Percentiles rank a stretch among this genome's conserved stretches.
These are phyloP conservation scores for Ophion slaviceki DNA, from an alignment of 2,888 invertebrate genomes.

Conservation along the genomic window DNA sequence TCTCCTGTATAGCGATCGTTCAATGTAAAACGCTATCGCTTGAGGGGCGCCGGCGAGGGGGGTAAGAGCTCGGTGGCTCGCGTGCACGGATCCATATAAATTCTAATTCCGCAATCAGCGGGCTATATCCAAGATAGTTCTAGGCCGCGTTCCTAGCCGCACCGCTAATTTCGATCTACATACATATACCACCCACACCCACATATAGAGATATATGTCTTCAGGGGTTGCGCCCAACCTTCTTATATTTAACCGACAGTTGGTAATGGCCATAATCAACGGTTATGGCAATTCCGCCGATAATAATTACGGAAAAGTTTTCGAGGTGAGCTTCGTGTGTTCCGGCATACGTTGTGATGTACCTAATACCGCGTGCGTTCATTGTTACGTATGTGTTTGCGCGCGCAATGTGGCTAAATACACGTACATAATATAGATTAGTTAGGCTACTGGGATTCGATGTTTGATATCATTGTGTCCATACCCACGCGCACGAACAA, in stretches of 20 bases:
- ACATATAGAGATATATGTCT: conserved; percentile 1
- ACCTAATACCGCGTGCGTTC: conserved; percentile 39
- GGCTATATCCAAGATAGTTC: conserved; percentile 81
- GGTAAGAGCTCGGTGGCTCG: conserved; percentile 75
- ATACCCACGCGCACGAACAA: conserved; percentile 2
- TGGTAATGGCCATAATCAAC: conserved; percentile 82
- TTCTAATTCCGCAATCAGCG: conserved; percentile 83
- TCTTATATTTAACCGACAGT: conserved; percentile 82
- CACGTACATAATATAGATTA: neutral
- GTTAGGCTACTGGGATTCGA: conserved; percentile 34
- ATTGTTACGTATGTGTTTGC: conserved; percentile 5
- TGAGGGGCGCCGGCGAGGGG: conserved; percentile 70
- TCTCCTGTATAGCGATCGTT: conserved; percentile 1
- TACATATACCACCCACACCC: neutral
- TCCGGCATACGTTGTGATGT: conserved; percentile 25
- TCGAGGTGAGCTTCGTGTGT: conserved; percentile 50
- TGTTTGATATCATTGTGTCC: conserved; percentile 25
- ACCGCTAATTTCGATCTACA: conserved; percentile 80
- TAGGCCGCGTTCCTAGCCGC: conserved; percentile 78
- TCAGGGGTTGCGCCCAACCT: conserved; percentile 70
- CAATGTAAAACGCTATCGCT: conserved; percentile 60
- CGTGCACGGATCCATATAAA: conserved; percentile 83
- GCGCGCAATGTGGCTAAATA: neutral
- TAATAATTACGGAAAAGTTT: conserved; percentile 79
- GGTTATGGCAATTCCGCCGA: conserved; percentile 80